A percentile compares a stretch with the other conserved stretches of the same genome.
phyloP scores from a whole-genome alignment of 2,113 vertebrate genomes.

The Gallinago jamesoni region DNA sequence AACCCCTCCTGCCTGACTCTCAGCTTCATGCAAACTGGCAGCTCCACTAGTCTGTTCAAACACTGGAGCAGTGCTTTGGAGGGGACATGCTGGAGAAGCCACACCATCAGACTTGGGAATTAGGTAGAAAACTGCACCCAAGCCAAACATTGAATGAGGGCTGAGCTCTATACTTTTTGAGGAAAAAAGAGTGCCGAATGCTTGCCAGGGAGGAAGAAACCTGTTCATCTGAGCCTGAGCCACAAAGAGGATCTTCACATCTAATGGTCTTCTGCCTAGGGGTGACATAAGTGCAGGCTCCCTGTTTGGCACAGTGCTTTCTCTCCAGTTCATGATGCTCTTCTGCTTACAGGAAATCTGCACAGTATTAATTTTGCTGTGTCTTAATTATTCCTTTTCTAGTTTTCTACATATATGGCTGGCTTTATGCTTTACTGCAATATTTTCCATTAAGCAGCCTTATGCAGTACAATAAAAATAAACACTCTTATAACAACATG shows the following conservation, averaged over 20 bases:
- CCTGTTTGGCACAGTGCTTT: background rate
- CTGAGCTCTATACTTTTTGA: background rate
- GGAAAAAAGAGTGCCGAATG: background rate
- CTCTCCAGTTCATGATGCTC: background rate
- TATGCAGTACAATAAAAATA: background rate
- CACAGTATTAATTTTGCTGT: background rate
- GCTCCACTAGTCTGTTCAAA: background rate
- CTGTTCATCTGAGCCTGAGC: background rate
- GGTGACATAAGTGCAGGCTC: background rate
- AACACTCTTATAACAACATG: background rate
- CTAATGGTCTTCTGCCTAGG: background rate
- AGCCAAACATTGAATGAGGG: background rate
- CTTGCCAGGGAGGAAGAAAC: background rate
- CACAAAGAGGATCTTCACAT: background rate
- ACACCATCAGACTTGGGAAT: accelerated
- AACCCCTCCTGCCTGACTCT: background rate
- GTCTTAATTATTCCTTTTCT: background rate
- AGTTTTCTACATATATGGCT: background rate
- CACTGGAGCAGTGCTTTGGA: background rate
- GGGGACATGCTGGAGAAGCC: background rate
- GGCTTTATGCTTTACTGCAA: background rate
- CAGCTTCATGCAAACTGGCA: background rate
- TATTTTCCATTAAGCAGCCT: slow-evolving; percentile 21
- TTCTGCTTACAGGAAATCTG: background rate
- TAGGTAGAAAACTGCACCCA: background rate